A percentile compares a stretch with the other conserved stretches of the same genome.
phyloP scores from a whole-genome alignment of 2,888 invertebrate genomes.

The Mongoloraphidia duomilia region DNA sequence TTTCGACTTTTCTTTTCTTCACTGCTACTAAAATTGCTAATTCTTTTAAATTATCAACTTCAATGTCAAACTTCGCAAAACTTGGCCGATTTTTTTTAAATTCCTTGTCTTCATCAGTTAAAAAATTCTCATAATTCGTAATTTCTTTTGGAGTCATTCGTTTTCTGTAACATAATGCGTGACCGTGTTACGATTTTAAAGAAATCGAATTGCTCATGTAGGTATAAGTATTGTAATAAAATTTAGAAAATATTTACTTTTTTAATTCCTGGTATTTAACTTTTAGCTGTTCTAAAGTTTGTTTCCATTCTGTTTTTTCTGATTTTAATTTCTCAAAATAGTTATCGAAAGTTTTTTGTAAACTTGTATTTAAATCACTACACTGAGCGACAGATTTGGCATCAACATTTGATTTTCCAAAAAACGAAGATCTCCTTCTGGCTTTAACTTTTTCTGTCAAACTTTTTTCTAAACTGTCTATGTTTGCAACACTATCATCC shows the following conservation, averaged over 20 bases:
- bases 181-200: too few species aligned
- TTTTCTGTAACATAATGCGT: slow-evolving; percentile 4
- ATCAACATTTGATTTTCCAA: too few species aligned
- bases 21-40: slow-evolving; percentile 16
- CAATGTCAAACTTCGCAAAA: slow-evolving; percentile 28
- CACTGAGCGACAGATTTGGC: too few species aligned
- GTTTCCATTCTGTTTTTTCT: slow-evolving; percentile 35
- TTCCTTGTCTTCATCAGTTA: slow-evolving; percentile 33
- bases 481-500: not conserved
- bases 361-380: too few species aligned
- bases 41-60: slow-evolving; percentile 28
- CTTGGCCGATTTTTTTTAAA: slow-evolving; percentile 32
- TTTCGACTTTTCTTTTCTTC: too few species aligned
- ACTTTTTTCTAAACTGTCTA: too few species aligned
- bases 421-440: too few species aligned
- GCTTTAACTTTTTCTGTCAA: too few species aligned
- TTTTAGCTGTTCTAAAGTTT: slow-evolving; percentile 28
- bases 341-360: slow-evolving; percentile 14
- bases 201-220: not conserved
- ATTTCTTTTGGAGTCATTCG: not conserved
- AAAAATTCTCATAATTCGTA: slow-evolving; percentile 27
- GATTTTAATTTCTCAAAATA: slow-evolving; percentile 28
- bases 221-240: too few species aligned
- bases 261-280: slow-evolving; percentile 31
- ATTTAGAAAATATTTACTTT: slow-evolving; percentile 25